A percentile compares a stretch with the other conserved stretches of the same genome.
Conservation (phyloP, 2,797 vertebrate genomes). For the Huso huso region DNA sequence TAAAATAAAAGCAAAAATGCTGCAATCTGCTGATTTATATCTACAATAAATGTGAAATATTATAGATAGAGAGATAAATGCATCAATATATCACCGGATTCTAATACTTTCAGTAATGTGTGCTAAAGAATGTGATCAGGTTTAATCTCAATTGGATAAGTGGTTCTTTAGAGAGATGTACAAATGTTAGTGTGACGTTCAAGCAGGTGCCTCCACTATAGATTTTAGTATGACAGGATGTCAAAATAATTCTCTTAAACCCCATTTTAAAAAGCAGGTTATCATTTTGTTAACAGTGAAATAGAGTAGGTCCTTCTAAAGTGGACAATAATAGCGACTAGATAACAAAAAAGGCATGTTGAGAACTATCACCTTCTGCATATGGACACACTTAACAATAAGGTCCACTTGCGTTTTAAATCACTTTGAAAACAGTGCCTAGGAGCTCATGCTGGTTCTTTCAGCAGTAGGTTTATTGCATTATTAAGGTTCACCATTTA, state of each 20-base stretch:
- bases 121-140: background rate
- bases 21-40: background rate
- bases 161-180: too few relatives aligned
- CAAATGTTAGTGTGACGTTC: background rate
- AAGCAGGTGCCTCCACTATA: too few relatives aligned
- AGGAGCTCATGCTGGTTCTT: constrained; percentile 24
- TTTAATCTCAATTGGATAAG: background rate
- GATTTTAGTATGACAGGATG: too few relatives aligned
- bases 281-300: too few relatives aligned
- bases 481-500: constrained; percentile 29
- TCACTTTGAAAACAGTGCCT: constrained; percentile 14
- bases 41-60: background rate
- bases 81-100: too few relatives aligned
- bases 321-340: too few relatives aligned
- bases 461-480: constrained; percentile 24
- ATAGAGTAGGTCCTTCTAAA: too few relatives aligned
- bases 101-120: background rate
- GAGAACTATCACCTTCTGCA: too few relatives aligned
- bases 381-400: too few relatives aligned
- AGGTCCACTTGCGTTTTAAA: constrained; percentile 7
- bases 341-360: too few relatives aligned
- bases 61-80: background rate
- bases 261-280: too few relatives aligned
- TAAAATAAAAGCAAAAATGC: background rate
- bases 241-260: too few relatives aligned